Base-by-base conservation (phyloP, 2,113 vertebrate species). In the Cyprinodon tularosa region DNA sequence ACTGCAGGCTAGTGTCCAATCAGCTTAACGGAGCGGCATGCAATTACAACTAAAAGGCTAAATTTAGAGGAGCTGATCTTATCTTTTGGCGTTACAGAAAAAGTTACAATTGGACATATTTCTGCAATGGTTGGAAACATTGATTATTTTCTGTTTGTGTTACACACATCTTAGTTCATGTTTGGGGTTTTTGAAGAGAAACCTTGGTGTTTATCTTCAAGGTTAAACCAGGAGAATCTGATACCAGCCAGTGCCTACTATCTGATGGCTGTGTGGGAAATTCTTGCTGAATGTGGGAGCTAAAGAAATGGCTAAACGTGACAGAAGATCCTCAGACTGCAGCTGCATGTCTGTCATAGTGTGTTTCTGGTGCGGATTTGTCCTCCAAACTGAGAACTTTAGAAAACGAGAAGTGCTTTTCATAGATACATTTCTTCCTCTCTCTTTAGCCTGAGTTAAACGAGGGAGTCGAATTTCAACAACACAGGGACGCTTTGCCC, bases 401-500 rank as follows among this genome's bases (percentile, higher is more conserved):
- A 85, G 76, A 82, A 81, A 81, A 87, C 40, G 72, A 70, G 60
- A 86, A 77, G 75, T 84, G 76, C 77, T 75, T 78, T 29, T 80
- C 60, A 71, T 73, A 38, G 69, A 63, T 50, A 82, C 74, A 68
- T 77, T 45, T 73, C 80, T 86, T 81, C 74, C 80, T 89, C 80
- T 90, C 72, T 76, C 71, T 89, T 78, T 45, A 83, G 86, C 90
- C 91, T 87, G 91, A 90, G 90, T 91, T 83, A 86, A 29, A 74
- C 72, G 92, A 89, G 90, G 90, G 89, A 94, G 86, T 76, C 37
- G 86, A 72, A 63, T 70, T 66, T 80, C 80, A 86, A 88, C 91
- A 86, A 87, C 85, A 69, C 81, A 17, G 62, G 62, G 83, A 90
- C 72, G 91, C 93, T 86, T 89, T 88, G 94, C 93, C 94, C 91